A percentile compares a stretch with the other conserved stretches of the same genome.
Conservation (phyloP, 2,113 vertebrate species). For the Hypocryptadius cinnamomeus region DNA sequence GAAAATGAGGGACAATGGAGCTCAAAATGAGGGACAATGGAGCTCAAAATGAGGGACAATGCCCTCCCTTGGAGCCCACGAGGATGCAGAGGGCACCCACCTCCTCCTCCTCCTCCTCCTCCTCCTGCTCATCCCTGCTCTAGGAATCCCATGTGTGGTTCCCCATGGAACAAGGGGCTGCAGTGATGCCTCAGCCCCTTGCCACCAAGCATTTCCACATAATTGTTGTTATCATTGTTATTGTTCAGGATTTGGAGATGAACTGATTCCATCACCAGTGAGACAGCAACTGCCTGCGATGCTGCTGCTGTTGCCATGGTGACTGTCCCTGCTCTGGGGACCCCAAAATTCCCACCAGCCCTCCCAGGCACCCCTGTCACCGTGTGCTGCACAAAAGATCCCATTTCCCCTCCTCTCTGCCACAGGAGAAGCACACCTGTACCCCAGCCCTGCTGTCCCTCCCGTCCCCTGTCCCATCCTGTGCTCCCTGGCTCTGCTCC, state of each 20-base stretch:
- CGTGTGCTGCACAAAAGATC: neutral
- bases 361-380: neutral
- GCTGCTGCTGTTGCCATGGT: constrained; percentile 71
- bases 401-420: neutral
- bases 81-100: neutral
- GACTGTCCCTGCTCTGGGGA: constrained; percentile 36
- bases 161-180: neutral
- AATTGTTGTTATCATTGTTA: neutral
- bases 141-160: accelerated
- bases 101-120: neutral
- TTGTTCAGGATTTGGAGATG: constrained; percentile 11
- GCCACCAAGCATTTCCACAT: neutral
- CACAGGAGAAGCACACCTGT: neutral
- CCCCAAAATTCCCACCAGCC: constrained; percentile 15
- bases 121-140: neutral
- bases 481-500: constrained; percentile 13
- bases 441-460: neutral
- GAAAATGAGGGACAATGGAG: neutral
- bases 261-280: constrained; percentile 40
- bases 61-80: neutral
- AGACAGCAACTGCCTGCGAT: constrained; percentile 63
- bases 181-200: neutral
- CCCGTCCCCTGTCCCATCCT: neutral
- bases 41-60: neutral
- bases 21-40: neutral